Conservation (phyloP, 2,113 vertebrate genomes). For the Verasper variegatus region DNA sequence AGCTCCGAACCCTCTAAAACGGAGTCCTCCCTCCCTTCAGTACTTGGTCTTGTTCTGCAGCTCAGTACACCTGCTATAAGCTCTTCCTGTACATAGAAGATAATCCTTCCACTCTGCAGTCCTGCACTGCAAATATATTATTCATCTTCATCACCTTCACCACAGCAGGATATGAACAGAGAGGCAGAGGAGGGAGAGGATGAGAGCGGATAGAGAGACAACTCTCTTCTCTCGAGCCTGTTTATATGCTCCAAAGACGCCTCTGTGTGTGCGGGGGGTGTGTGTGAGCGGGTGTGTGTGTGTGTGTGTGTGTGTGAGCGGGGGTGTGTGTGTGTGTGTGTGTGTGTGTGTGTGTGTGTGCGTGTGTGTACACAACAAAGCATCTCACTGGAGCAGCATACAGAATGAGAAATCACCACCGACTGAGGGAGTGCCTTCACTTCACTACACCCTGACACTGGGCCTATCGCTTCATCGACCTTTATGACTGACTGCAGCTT, state of each 20-base stretch:
- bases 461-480: slow-evolving; percentile 23
- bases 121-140: slow-evolving; percentile 69
- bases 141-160: slow-evolving; percentile 67
- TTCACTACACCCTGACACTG: slow-evolving; percentile 12
- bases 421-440: slow-evolving; percentile 23
- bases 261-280: slow-evolving; percentile 13
- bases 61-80: slow-evolving; percentile 32
- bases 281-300: slow-evolving; percentile 28
- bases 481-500: slow-evolving; percentile 35
- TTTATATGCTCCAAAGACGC: slow-evolving; percentile 49
- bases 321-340: slow-evolving; percentile 23
- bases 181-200: slow-evolving; percentile 28
- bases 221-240: slow-evolving; percentile 35
- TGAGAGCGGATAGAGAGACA: slow-evolving; percentile 36
- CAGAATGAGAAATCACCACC: slow-evolving; percentile 34
- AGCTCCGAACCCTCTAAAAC: not conserved
- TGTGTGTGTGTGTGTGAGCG: slow-evolving; percentile 5
- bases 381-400: slow-evolving; percentile 40
- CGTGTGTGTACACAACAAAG: slow-evolving; percentile 24
- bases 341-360: slow-evolving; percentile 18
- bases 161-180: slow-evolving; percentile 47
- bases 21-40: slow-evolving; percentile 32
- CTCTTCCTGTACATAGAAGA: slow-evolving; percentile 52
- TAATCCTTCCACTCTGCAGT: slow-evolving; percentile 65
- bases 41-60: slow-evolving; percentile 56